Evolutionary conservation across 2,113 vertebrate genomes (phyloP).

Genomic region (Rhodinocichla rosea): DNA sequence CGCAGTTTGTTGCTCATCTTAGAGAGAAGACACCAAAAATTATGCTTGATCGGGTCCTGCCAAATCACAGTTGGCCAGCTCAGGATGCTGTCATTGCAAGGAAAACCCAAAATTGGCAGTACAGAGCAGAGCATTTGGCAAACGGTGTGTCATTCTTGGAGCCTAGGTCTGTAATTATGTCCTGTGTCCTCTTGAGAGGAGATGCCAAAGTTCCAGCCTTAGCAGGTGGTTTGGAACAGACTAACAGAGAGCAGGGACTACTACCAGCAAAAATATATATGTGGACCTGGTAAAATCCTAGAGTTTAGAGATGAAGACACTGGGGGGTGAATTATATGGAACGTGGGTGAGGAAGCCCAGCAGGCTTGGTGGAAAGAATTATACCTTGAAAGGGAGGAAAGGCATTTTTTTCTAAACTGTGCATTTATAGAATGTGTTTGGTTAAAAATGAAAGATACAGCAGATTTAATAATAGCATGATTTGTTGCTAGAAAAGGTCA

Average conservation of each 20-base stretch:
- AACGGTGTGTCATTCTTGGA: conserved; percentile 12
- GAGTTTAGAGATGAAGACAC: background rate
- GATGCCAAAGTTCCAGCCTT: conserved; percentile 22
- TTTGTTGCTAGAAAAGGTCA: background rate
- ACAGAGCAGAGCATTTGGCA: conserved; percentile 12
- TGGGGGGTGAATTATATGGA: background rate
- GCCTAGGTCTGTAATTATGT: background rate
- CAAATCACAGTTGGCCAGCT: background rate
- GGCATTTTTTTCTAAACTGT: background rate
- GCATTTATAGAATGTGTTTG: background rate
- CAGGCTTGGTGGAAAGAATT: background rate
- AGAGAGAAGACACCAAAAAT: background rate
- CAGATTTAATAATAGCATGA: background rate
- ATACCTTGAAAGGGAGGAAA: background rate
- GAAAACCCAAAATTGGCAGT: background rate
- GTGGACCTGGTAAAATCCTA: background rate
- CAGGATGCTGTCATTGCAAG: background rate
- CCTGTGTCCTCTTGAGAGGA: background rate
- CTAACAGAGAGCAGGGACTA: background rate
- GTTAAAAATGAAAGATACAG: background rate
- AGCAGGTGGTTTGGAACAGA: conserved; percentile 40
- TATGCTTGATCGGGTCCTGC: background rate
- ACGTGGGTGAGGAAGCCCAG: background rate
- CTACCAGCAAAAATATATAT: background rate
- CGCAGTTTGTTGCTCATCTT: background rate